Percentiles rank a stretch among this genome's conserved stretches.
Conservation (phyloP, 1,140 invertebrate species). For the Hycleus cichorii region DNA sequence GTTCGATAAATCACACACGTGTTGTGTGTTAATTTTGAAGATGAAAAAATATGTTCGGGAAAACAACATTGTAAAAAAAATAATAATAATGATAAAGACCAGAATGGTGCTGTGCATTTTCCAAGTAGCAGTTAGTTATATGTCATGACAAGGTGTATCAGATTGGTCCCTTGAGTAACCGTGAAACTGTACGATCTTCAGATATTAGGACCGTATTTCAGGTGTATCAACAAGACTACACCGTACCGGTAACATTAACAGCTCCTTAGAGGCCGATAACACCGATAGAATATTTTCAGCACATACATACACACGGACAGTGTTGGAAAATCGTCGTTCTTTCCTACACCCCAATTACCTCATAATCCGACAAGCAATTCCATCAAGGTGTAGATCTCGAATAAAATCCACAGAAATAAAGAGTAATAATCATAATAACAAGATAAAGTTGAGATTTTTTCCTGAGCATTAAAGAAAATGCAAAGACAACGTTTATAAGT, state of each 20-base stretch:
- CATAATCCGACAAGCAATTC: constrained; percentile 6
- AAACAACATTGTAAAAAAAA: too few relatives aligned
- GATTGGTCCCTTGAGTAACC: constrained; percentile 16
- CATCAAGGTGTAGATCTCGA: too few relatives aligned
- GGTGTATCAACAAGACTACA: constrained; percentile 20
- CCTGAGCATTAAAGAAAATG: background rate
- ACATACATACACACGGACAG: background rate
- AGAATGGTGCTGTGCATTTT: background rate
- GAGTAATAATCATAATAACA: too few relatives aligned
- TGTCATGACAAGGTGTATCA: constrained; percentile 10
- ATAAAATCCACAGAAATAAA: too few relatives aligned
- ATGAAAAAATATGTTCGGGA: too few relatives aligned
- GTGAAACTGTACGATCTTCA: constrained; percentile 1
- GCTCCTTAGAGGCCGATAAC: constrained; percentile 21
- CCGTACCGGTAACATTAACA: constrained; percentile 16
- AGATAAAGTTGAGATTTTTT: background rate
- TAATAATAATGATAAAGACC: background rate
- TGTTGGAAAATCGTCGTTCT: constrained; percentile 5
- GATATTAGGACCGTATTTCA: constrained; percentile 27
- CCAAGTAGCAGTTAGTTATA: background rate
- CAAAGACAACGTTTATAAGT: background rate
- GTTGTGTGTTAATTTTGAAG: too few relatives aligned
- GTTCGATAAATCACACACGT: too few relatives aligned
- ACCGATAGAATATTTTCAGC: constrained; percentile 24
- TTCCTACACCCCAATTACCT: constrained; percentile 4